These are phyloP conservation scores for Phoxinus dragarum DNA, from an alignment of 2,797 vertebrate genomes.

Conservation along the genomic window DNA sequence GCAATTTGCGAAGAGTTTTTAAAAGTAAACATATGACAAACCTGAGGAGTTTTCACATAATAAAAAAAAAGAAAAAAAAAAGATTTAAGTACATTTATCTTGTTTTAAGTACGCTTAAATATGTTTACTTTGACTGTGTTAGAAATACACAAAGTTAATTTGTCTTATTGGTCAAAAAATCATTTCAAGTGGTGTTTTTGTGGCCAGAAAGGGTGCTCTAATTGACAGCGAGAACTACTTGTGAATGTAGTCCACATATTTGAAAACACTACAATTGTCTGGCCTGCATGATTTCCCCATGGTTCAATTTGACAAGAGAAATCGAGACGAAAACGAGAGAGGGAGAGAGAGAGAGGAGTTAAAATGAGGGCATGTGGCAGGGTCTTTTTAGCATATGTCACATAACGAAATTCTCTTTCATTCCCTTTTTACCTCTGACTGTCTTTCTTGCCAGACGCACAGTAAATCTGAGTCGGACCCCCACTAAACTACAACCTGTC, in stretches of 20 bases:
- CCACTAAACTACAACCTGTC: constrained; percentile 49
- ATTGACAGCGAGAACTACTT: constrained; percentile 36
- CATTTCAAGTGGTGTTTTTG: background rate
- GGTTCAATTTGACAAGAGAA: constrained; percentile 49
- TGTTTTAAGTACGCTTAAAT: background rate
- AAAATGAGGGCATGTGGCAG: constrained; percentile 34
- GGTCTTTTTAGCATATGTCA: constrained; percentile 40
- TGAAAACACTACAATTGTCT: constrained; percentile 33
- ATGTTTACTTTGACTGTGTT: background rate
- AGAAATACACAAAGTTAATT: background rate
- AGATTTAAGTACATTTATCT: background rate
- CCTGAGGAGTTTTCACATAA: background rate
- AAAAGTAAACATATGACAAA: background rate
- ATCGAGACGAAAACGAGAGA: background rate
- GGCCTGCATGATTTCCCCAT: constrained; percentile 47
- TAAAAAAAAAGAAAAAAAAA: background rate
- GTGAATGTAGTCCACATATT: constrained; percentile 40
- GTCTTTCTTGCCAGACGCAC: constrained; percentile 11
- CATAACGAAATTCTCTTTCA: constrained; percentile 26
- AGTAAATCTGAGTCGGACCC: constrained; percentile 49
- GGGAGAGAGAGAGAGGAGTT: constrained; percentile 3
- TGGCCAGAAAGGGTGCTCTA: constrained; percentile 7
- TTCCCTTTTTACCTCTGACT: constrained; percentile 10
- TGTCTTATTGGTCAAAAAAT: background rate
- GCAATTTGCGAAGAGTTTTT: background rate